Percentiles rank a stretch among this genome's conserved stretches.
phyloP scores from a whole-genome alignment of 1,140 invertebrate species.

The Drosophila eugracilis region DNA sequence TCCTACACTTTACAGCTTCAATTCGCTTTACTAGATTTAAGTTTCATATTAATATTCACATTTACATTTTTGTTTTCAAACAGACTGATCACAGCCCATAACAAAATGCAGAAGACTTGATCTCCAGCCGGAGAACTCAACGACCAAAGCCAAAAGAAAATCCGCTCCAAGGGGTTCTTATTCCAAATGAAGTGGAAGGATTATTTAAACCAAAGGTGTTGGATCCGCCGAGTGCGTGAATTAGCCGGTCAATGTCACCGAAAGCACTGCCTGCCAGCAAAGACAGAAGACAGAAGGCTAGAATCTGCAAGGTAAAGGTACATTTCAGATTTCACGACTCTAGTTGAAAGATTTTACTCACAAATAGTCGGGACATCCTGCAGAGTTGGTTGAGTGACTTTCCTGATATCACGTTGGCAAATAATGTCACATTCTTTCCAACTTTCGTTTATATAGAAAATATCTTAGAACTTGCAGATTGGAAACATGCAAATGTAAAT shows the following conservation, averaged over 20 bases:
- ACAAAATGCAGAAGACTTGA: neutral
- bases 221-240: neutral
- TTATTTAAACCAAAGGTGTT: neutral
- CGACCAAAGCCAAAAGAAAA: constrained; percentile 1
- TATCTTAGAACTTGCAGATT: neutral
- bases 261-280: constrained; percentile 27
- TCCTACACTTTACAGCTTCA: too few relatives aligned
- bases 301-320: constrained; percentile 4
- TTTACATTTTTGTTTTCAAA: neutral
- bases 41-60: neutral
- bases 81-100: neutral
- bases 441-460: constrained; percentile 15
- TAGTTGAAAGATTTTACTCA: neutral
- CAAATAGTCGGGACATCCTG: constrained; percentile 12
- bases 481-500: constrained; percentile 1
- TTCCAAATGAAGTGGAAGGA: neutral
- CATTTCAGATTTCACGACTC: too few relatives aligned
- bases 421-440: neutral
- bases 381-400: neutral
- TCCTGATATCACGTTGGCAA: neutral
- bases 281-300: constrained; percentile 28
- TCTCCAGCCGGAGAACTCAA: neutral
- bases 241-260: constrained; percentile 3
- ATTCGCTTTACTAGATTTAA: too few relatives aligned
- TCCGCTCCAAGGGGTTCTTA: neutral